Conservation (phyloP, 1,140 invertebrate species). For the Branchinecta lindahli region DNA sequence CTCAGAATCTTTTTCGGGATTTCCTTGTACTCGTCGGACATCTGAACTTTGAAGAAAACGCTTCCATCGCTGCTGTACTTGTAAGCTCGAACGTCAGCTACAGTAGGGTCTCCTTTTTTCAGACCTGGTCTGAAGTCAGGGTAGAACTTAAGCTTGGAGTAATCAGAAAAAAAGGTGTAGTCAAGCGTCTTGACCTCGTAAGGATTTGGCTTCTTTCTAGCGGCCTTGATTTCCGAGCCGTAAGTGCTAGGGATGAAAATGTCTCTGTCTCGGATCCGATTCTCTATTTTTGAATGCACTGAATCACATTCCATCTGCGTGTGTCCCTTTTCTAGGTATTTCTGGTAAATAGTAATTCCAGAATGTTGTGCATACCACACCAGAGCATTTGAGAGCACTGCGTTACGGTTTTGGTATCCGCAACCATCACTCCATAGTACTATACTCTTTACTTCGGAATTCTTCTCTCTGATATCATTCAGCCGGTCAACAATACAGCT, state of each 20-base stretch:
- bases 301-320: slow-evolving; percentile 33
- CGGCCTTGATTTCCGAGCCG: not conserved
- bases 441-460: slow-evolving; percentile 12
- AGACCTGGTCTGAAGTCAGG: not conserved
- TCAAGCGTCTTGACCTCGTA: not conserved
- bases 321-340: slow-evolving; percentile 31
- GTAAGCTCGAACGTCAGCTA: not conserved
- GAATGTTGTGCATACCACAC: slow-evolving; percentile 23
- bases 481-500: slow-evolving; percentile 27
- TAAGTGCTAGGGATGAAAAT: slow-evolving; percentile 12
- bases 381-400: slow-evolving; percentile 28
- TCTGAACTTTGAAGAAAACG: not conserved
- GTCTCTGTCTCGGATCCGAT: slow-evolving; percentile 24
- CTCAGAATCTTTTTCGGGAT: no score
- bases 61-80: not conserved
- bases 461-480: not conserved
- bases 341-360: slow-evolving; percentile 29
- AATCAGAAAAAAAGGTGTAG: not conserved
- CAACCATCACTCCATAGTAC: slow-evolving; percentile 26
- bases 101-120: not conserved
- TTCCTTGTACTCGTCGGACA: no score
- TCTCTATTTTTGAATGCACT: slow-evolving; percentile 29
- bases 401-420: slow-evolving; percentile 28
- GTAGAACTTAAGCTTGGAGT: not conserved
- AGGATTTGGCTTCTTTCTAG: not conserved